Evolutionary conservation across 1,140 invertebrate species (phyloP).

Genomic region (Ctenoplectra terminalis): DNA sequence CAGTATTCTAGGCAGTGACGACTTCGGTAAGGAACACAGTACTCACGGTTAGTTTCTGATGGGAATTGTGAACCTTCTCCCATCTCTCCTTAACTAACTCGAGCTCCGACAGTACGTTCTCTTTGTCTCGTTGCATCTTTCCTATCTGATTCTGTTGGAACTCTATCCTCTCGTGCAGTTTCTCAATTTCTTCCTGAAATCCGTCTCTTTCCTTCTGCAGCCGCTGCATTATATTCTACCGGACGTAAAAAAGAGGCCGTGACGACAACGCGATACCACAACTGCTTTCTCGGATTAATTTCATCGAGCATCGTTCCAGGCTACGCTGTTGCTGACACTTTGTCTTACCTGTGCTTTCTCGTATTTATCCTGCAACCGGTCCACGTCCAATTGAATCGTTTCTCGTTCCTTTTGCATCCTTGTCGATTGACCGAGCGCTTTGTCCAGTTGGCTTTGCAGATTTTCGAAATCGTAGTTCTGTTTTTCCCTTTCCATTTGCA

Average conservation of each 20-base stretch:
- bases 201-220: constrained; percentile 94
- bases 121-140: constrained; percentile 93
- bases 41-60: constrained; percentile 91
- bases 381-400: constrained; percentile 91
- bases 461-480: constrained; percentile 94
- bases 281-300: not conserved
- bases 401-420: constrained; percentile 95
- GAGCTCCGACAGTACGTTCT: constrained; percentile 91
- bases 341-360: constrained; percentile 92
- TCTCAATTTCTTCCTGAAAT: constrained; percentile 91
- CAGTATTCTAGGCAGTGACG: too few species aligned
- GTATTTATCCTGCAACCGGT: constrained; percentile 93
- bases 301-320: too few species aligned
- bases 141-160: constrained; percentile 90
- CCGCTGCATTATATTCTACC: constrained; percentile 87
- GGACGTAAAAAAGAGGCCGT: not conserved
- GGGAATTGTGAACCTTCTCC: constrained; percentile 92
- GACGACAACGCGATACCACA: too few species aligned
- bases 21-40: not conserved
- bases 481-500: constrained; percentile 96
- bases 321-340: not conserved
- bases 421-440: constrained; percentile 92
- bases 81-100: constrained; percentile 93
- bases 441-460: constrained; percentile 94
- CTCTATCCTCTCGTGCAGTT: constrained; percentile 91